Evolutionary conservation across 1,140 invertebrate genomes (phyloP), one percentile per base, ranked within the genome.

Genomic region (Spodoptera frugiperda): DNA sequence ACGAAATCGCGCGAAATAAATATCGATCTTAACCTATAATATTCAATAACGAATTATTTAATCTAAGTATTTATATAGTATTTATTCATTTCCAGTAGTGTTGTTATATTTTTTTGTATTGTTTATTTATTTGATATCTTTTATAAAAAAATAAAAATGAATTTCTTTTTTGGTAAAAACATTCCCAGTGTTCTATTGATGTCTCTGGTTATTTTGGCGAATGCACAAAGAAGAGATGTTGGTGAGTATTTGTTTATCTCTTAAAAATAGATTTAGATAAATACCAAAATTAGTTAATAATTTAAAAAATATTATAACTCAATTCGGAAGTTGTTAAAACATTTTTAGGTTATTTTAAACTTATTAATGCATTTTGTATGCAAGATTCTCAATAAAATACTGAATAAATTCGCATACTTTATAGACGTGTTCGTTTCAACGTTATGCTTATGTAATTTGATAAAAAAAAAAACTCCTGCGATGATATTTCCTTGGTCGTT

Each of bases 191-290:
- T 93, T 75, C 76, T 92, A 61, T 68, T 93, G 76, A 86, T 92
- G 65, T 89, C 85, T n/a, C 72, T 93, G 70, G 85, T 92, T 78
- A 82, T 92, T 57, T 82, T 93, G 57, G 88, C 87, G 55, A 92
- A 82, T 84, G 91, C 91, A 63, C 91, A 93, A 82, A 88, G 91
- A 84, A 86, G 88, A 84, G 90, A 92, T 81, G 83, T 89, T 80
- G 90, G 91, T 93, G 76, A 91, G 91, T 91, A 70, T 30, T 55
- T 17, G 33, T 39, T 55, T 14, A n/a, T 44, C 4, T 55, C 44
- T 48, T 5, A 44, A 11, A 39, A 21, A 39, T 46, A 6, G 2
- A 51, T 30, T 53, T 21, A 48, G n/a, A n/a, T n/a, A n/a, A n/a
- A n/a, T n/a, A n/a, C n/a, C n/a, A 39, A 33, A 39, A 2, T 9